Base-by-base conservation (phyloP, 2,113 vertebrate species). In the Raphicerus campestris region DNA sequence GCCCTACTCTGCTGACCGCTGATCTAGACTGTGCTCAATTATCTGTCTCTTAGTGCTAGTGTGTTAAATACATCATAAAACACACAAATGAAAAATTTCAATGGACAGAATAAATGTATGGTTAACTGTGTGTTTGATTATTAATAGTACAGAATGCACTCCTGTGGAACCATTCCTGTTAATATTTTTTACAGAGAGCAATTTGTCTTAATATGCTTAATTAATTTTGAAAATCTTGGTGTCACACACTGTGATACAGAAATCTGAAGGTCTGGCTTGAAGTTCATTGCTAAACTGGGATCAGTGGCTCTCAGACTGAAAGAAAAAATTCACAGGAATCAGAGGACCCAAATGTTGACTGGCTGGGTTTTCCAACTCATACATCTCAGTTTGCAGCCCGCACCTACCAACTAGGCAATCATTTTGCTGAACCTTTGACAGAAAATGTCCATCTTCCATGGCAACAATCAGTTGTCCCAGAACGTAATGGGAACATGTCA, bases 211-310 rank as follows among this genome's bases (percentile, higher is more conserved):
- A 87, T 63, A 92, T 70, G 75, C 24, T 85, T 94, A 85, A 77
- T 86, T 86, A 91, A 87, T 61, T 98, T 92, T 60, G 14, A 56
- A 95, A 96, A 93, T 55, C 63, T 93, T 97, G n/a, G 16, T 63
- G 70, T 91, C 13, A 24, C 28, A 77, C 5, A 75, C 42, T 14
- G 32, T 88, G 75, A 81, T 32, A 75, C 42, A 83, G 87, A 16
- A 63, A 19, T 81, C 42, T 66, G 39, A 77, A 75, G 45, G 42
- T 47, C n/a, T 94, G 47, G n/a, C 32, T 66, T 15, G 0, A 60
- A 42, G 30, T 87, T 70, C 45, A 14, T 30, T 63, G 58, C 9
- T 58, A 73, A 93, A 53, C n/a, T 73, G 30, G 35, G 49, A 89
- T 45, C 56, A 30, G 11, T 30, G 92, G 32, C 32, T 86, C 30